These are phyloP conservation scores for Albula glossodonta DNA, from an alignment of 2,113 vertebrate genomes.

Conservation along the genomic window DNA sequence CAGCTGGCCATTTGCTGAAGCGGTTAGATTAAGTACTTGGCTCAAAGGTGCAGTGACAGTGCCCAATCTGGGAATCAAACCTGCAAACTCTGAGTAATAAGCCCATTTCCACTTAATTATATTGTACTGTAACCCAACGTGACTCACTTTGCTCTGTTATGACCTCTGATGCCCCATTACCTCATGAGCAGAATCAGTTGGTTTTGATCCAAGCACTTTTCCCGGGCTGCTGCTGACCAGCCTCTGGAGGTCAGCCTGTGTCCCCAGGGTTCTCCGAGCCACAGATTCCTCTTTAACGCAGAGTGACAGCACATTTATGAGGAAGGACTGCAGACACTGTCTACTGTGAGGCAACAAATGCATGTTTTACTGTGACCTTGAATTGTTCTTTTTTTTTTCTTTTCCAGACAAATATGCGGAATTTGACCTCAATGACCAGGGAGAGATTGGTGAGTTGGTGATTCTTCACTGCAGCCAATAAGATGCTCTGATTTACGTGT, in stretches of 20 bases:
- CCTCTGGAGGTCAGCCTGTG: neutral
- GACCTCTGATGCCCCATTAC: neutral
- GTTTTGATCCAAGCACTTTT: neutral
- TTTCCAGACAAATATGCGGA: constrained; percentile 95
- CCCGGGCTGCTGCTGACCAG: neutral
- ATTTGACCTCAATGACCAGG: constrained; percentile 95
- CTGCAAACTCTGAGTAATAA: too few species aligned
- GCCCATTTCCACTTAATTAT: neutral
- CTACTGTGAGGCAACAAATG: neutral
- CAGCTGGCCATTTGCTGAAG: too few species aligned
- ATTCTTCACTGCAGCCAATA: neutral
- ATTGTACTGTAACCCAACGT: neutral
- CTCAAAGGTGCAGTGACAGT: too few species aligned
- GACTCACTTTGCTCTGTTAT: neutral
- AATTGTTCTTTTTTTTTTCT: neutral
- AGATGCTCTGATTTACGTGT: too few species aligned
- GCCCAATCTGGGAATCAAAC: too few species aligned
- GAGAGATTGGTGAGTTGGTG: constrained; percentile 91
- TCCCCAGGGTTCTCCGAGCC: neutral
- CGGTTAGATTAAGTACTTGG: too few species aligned
- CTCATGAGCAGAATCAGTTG: neutral
- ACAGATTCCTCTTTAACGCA: neutral
- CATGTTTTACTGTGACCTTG: neutral
- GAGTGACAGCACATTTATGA: too few species aligned
- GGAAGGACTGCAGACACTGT: neutral